phyloP scores from a whole-genome alignment of 1,140 invertebrate genomes.

The Acyrthosiphon pisum region DNA sequence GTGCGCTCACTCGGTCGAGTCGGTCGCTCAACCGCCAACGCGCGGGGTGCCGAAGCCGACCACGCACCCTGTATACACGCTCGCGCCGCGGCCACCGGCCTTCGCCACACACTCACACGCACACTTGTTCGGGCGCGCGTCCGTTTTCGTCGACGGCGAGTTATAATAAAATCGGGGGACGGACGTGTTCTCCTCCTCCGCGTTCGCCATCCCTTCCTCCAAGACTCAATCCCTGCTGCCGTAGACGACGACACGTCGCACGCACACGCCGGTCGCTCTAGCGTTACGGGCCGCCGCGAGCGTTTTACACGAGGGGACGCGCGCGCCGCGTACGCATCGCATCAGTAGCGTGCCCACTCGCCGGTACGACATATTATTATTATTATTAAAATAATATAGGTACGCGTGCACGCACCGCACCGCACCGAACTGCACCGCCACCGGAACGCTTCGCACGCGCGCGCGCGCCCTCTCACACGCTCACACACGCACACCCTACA shows the following conservation, averaged over 20 bases:
- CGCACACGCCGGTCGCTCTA: background rate
- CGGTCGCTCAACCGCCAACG: background rate
- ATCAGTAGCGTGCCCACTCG: background rate
- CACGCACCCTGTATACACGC: conserved; percentile 19
- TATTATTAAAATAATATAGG: background rate
- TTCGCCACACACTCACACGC: background rate
- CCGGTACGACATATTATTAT: background rate
- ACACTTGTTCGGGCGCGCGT: background rate
- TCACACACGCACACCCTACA: background rate
- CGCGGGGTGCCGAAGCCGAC: background rate
- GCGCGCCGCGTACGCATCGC: background rate
- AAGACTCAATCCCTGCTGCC: background rate
- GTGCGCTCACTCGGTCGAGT: background rate
- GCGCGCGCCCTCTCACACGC: background rate
- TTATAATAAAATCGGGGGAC: background rate
- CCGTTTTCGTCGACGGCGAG: background rate
- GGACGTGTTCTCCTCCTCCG: background rate
- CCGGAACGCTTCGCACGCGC: conserved; percentile 25
- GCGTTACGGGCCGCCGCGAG: background rate
- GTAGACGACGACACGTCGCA: background rate
- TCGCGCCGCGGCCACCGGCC: background rate
- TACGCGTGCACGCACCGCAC: background rate
- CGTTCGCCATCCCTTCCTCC: background rate
- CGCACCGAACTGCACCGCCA: background rate
- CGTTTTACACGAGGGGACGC: background rate